These are phyloP conservation scores for Furcifer pardalis DNA, from an alignment of 2,797 vertebrate genomes.

Conservation along the genomic window DNA sequence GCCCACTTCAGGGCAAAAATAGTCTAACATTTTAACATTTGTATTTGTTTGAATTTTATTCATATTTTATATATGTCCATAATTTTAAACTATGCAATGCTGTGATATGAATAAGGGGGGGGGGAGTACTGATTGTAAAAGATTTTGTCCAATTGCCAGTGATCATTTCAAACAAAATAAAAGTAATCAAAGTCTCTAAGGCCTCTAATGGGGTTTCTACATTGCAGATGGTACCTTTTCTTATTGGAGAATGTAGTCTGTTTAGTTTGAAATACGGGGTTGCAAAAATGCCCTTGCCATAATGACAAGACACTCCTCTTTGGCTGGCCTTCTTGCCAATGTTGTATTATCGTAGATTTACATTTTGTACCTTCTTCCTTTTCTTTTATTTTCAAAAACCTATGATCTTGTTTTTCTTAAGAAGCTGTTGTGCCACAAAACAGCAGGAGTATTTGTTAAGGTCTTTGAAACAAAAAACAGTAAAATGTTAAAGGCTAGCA, in stretches of 20 bases:
- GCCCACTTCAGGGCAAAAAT: too few relatives aligned
- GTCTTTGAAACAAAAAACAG: not conserved
- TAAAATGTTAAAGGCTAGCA: not conserved
- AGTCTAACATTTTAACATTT: too few relatives aligned
- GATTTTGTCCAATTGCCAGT: not conserved
- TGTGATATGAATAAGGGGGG: too few relatives aligned
- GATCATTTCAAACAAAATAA: slow-evolving; percentile 18
- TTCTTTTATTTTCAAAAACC: not conserved
- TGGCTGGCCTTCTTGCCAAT: too few relatives aligned
- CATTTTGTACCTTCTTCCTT: not conserved
- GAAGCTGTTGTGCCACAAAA: not conserved
- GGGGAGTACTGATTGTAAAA: too few relatives aligned
- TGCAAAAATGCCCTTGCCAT: not conserved
- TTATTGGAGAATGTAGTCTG: too few relatives aligned
- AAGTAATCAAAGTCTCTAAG: not conserved
- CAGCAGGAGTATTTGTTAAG: not conserved
- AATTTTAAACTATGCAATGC: too few relatives aligned
- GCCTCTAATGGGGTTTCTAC: too few relatives aligned
- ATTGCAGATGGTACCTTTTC: too few relatives aligned
- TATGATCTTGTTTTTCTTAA: not conserved
- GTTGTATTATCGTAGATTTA: not conserved
- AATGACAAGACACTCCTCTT: not conserved
- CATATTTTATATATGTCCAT: too few relatives aligned
- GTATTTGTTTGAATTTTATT: too few relatives aligned
- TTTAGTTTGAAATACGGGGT: not conserved